Evolutionary conservation across 2,113 vertebrate genomes (phyloP).

Genomic region (Lagopus leucura): DNA sequence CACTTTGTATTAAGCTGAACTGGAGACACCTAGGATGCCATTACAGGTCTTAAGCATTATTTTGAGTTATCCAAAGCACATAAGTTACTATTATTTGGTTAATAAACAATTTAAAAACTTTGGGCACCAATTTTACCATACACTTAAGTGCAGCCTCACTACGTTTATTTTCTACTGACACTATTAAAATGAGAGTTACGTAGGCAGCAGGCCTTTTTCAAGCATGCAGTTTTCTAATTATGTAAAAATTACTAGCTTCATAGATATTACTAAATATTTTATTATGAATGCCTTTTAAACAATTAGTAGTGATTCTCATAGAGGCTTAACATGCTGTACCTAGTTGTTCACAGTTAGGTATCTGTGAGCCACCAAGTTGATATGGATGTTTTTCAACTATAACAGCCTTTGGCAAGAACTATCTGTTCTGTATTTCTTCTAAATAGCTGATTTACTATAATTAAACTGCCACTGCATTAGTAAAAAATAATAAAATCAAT

Average conservation of each 20-base stretch:
- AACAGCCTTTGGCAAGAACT: conserved; percentile 43
- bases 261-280: neutral
- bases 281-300: neutral
- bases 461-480: neutral
- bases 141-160: neutral
- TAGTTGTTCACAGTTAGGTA: neutral
- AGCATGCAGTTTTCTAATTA: neutral
- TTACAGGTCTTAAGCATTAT: neutral
- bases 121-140: neutral
- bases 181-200: neutral
- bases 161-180: neutral
- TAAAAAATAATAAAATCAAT: neutral
- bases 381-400: conserved; percentile 5
- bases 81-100: neutral
- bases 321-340: neutral
- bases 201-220: neutral
- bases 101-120: neutral
- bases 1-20: neutral
- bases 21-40: neutral
- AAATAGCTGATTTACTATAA: conserved; percentile 15
- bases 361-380: neutral
- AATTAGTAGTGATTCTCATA: conserved; percentile 23
- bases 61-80: neutral
- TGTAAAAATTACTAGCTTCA: neutral
- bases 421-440: neutral